Evolutionary conservation across 2,888 invertebrate species (phyloP), one percentile per base, ranked within the genome.

Genomic region (Epinotia demarniana): DNA sequence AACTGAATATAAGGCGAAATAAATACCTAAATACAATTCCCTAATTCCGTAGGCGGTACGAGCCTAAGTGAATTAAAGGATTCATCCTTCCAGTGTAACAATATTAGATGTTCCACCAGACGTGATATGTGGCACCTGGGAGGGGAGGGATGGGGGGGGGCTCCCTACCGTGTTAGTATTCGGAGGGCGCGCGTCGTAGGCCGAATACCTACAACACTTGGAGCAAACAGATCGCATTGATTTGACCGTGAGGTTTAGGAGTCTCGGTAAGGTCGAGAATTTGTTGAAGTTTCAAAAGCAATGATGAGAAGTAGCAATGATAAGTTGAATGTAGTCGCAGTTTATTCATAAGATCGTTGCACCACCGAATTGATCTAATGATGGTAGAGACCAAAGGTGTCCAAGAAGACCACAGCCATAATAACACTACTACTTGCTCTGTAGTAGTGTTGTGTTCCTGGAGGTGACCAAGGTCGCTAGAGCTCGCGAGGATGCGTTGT

Each of bases 121-220:
- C 61, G 61, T 61, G 70, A 49, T 61, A 70, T 46, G 53, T 33
- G 33, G 53, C 49, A 61, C 61, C 70, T 61, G 53, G 16, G 19
- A 5, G 19, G 46, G 12, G 33, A 27, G 23, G 23, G 23, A 3
- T 27, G 60, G 3, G 58, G 57, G 61, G 5, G 18, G 16, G 8
- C 1, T 18, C 60, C 61, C 46, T 12, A 33, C 4, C 55, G 23
- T 3, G 1, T 70, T 61, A 70, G 49, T 70, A 70, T 70, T 61
- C 70, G 18, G 70, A n/a, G 12, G 33, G 23, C 33, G 69, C 12
- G n/a, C 23, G 23, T 13, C 33, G 70, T 19, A 61, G 19, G 27
- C 69, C 49, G 33, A 70, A 61, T 70, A 70, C n/a, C n/a, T n/a
- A n/a, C 61, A 70, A 61, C 70, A 71, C 62, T 58, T 39, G 70